These are phyloP conservation scores for Pollicipes pollicipes DNA, from an alignment of 1,140 invertebrate genomes.

Conservation along the genomic window DNA sequence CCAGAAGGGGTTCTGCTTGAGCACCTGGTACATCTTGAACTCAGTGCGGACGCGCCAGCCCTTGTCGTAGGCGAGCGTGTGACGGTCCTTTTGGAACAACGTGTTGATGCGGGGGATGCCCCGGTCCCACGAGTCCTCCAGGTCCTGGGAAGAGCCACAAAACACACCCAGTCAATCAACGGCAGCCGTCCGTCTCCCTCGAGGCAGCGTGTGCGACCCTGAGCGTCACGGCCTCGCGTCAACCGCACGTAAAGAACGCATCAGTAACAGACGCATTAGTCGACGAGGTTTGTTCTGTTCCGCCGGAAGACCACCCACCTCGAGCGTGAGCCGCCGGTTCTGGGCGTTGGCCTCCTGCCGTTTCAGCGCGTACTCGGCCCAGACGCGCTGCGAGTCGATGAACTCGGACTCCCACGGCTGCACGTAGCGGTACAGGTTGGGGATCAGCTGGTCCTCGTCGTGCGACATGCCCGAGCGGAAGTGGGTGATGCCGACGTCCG, in stretches of 20 bases:
- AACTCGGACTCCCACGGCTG: slow-evolving; percentile 99
- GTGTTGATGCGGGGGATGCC: slow-evolving; percentile 99
- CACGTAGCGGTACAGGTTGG: slow-evolving; percentile 98
- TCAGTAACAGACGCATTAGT: too few relatives aligned
- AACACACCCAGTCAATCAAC: too few relatives aligned
- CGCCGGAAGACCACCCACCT: too few relatives aligned
- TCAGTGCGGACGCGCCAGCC: slow-evolving; percentile 98
- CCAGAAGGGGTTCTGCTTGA: slow-evolving; percentile 99
- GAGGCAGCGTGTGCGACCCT: too few relatives aligned
- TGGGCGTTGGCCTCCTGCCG: slow-evolving; percentile 97
- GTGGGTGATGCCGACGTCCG: slow-evolving; percentile 97
- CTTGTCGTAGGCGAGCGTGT: slow-evolving; percentile 97
- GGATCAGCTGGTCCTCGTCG: slow-evolving; percentile 98
- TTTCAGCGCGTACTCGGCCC: slow-evolving; percentile 98
- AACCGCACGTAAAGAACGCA: too few relatives aligned
- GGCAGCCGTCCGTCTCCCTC: too few relatives aligned
- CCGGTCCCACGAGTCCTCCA: slow-evolving; percentile 98
- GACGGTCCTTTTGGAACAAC: slow-evolving; percentile 96
- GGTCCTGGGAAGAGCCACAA: slow-evolving; percentile 34
- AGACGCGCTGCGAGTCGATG: slow-evolving; percentile 96
- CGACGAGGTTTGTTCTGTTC: too few relatives aligned
- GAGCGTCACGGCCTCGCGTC: too few relatives aligned
- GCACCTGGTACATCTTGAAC: slow-evolving; percentile 95
- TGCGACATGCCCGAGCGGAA: slow-evolving; percentile 99
- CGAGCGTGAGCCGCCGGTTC: slow-evolving; percentile 87